Percentiles rank a stretch among this genome's conserved stretches.
Evolutionary conservation across 1,140 invertebrate genomes (phyloP).

Genomic region (Pomacea maculata): DNA sequence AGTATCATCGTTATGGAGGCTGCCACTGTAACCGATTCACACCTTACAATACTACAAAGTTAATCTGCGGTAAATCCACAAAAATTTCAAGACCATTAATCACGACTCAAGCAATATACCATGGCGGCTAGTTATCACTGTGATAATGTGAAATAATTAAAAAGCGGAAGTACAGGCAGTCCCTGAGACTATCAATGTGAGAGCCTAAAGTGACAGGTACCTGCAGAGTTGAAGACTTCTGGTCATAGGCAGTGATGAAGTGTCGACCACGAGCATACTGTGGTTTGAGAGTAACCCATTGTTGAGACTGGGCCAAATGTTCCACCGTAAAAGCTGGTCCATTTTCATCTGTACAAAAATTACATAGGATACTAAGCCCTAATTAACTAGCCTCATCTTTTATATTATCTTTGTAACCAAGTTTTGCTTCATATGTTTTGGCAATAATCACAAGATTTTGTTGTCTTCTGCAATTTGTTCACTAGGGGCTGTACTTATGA

Average conservation of each 20-base stretch:
- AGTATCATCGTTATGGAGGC: too few species aligned
- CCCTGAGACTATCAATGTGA: too few species aligned
- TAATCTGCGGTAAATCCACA: too few species aligned
- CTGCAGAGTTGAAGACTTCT: conserved; percentile 42
- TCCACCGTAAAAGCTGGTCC: conserved; percentile 40
- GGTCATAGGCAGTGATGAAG: conserved; percentile 64
- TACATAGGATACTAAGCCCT: conserved; percentile 38
- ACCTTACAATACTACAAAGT: too few species aligned
- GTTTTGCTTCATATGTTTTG: neutral
- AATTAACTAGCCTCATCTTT: conserved; percentile 9
- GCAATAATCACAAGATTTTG: neutral
- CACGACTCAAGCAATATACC: too few species aligned
- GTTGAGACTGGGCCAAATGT: conserved; percentile 51
- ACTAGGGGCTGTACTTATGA: neutral
- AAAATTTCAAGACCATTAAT: too few species aligned
- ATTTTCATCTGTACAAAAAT: conserved; percentile 35
- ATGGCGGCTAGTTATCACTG: too few species aligned
- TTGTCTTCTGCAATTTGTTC: neutral
- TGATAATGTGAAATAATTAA: too few species aligned
- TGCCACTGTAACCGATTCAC: too few species aligned
- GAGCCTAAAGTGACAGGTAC: neutral
- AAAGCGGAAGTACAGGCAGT: too few species aligned
- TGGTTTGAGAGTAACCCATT: conserved; percentile 57
- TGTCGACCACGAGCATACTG: conserved; percentile 64
- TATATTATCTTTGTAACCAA: neutral